Evolutionary conservation across 2,888 invertebrate species (phyloP).

Genomic region (Archips crataeganus): DNA sequence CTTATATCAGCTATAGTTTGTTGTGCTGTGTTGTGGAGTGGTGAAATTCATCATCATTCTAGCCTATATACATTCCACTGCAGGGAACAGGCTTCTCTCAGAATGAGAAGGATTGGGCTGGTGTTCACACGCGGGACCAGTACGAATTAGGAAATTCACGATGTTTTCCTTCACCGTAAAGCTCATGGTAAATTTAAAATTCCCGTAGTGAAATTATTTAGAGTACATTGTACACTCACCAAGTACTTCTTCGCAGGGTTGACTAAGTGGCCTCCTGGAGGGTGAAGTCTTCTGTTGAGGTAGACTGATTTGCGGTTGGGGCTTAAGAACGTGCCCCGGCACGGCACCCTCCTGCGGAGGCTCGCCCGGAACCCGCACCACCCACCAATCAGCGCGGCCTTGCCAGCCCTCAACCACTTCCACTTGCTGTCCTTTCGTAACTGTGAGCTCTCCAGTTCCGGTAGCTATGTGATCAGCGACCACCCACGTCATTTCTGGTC

Average conservation of each 20-base stretch:
- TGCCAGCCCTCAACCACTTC: conserved; percentile 94
- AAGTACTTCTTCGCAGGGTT: conserved; percentile 72
- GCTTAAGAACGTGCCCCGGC: conserved; percentile 90
- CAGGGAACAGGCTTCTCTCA: no score
- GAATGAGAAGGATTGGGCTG: no score
- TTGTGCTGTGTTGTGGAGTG: no score
- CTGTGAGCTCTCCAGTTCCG: conserved; percentile 92
- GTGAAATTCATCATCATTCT: no score
- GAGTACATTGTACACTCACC: conserved; percentile 75
- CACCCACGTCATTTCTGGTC: conserved; percentile 96
- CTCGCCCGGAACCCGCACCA: conserved; percentile 87
- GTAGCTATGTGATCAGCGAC: conserved; percentile 94
- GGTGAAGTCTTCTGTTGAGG: conserved; percentile 74
- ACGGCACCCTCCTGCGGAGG: conserved; percentile 92
- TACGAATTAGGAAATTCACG: no score
- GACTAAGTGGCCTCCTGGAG: conserved; percentile 73
- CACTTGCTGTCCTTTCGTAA: conserved; percentile 96
- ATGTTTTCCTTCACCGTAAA: no score
- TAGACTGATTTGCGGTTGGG: conserved; percentile 65
- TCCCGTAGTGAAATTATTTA: not conserved
- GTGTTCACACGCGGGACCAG: no score
- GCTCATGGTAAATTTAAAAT: no score
- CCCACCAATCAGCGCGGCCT: conserved; percentile 89
- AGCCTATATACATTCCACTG: no score
- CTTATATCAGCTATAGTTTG: no score